Conservation (phyloP, 2,888 invertebrate species). For the Eulithis prunata region DNA sequence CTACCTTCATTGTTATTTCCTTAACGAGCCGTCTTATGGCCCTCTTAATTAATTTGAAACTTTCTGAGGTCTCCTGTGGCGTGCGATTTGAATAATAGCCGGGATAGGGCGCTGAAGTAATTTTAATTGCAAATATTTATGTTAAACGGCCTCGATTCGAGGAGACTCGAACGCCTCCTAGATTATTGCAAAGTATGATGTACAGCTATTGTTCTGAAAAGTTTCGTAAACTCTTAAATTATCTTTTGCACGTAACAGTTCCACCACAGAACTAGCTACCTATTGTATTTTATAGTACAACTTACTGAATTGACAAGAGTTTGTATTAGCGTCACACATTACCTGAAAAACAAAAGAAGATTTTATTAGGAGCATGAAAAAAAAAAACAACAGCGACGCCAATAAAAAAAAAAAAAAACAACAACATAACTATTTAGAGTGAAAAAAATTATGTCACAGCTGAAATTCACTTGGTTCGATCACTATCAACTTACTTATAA, state of each 20-base stretch:
- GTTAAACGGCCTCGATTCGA: conserved; percentile 68
- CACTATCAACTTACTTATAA: too few species aligned
- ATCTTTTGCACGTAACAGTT: conserved; percentile 37
- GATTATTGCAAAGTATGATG: conserved; percentile 76
- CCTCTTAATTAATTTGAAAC: conserved; percentile 85
- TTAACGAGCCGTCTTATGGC: conserved; percentile 83
- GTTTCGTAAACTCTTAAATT: conserved; percentile 54
- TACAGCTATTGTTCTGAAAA: conserved; percentile 53
- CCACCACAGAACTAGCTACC: neutral
- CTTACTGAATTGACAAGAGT: conserved; percentile 38
- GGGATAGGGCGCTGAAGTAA: conserved; percentile 77
- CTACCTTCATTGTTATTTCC: conserved; percentile 80
- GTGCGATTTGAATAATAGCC: conserved; percentile 83
- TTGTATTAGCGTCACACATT: conserved; percentile 34
- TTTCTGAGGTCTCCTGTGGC: conserved; percentile 83
- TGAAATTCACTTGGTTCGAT: too few species aligned
- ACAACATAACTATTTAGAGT: too few species aligned
- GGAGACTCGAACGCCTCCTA: conserved; percentile 54
- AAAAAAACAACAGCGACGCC: too few species aligned
- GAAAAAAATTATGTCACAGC: too few species aligned
- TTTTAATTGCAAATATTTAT: conserved; percentile 85
- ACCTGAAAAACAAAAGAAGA: conserved; percentile 46
- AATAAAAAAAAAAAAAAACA: too few species aligned
- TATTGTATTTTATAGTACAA: too few species aligned
- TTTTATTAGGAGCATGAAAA: too few species aligned